Percentiles rank a stretch among this genome's conserved stretches.
phyloP scores from a whole-genome alignment of 2,797 vertebrate species.

The Bovichtus variegatus region DNA sequence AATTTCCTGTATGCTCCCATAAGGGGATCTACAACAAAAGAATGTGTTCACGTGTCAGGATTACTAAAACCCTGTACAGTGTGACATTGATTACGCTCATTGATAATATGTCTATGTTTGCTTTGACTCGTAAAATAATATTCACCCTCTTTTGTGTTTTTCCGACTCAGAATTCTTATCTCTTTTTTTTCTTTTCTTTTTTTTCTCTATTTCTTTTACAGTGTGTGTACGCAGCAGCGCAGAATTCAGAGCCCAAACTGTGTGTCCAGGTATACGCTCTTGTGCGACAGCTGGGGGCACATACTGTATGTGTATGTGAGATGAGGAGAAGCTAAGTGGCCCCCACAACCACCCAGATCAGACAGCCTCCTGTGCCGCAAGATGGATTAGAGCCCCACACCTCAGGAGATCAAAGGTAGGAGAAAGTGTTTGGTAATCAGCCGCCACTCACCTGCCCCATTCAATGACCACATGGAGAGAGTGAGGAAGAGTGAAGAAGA shows the following conservation, averaged over 20 bases:
- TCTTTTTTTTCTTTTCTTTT: conserved; percentile 11
- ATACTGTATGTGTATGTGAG: conserved; percentile 67
- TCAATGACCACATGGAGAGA: conserved; percentile 41
- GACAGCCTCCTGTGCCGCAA: conserved; percentile 70
- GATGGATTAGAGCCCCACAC: conserved; percentile 85
- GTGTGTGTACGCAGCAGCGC: conserved; percentile 18
- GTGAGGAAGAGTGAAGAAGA: conserved; percentile 6
- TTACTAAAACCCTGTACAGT: conserved; percentile 15
- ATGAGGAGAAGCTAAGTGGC: conserved; percentile 82
- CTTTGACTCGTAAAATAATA: conserved; percentile 17
- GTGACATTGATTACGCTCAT: conserved; percentile 7
- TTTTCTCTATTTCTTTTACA: conserved; percentile 61
- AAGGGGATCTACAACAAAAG: background rate
- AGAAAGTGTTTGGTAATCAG: conserved; percentile 75
- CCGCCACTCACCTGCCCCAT: conserved; percentile 57
- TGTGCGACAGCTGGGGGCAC: conserved; percentile 23
- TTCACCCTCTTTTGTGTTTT: conserved; percentile 27
- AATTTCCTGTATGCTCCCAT: background rate
- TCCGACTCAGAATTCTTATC: conserved; percentile 12
- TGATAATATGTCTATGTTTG: conserved; percentile 3
- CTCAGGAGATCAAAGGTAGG: conserved; percentile 87
- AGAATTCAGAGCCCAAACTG: conserved; percentile 19
- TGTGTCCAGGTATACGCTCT: conserved; percentile 13
- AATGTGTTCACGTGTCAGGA: conserved; percentile 18
- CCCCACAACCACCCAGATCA: conserved; percentile 73